Conservation (phyloP, 2,113 vertebrate species). For the Chlorodrepanis virens region DNA sequence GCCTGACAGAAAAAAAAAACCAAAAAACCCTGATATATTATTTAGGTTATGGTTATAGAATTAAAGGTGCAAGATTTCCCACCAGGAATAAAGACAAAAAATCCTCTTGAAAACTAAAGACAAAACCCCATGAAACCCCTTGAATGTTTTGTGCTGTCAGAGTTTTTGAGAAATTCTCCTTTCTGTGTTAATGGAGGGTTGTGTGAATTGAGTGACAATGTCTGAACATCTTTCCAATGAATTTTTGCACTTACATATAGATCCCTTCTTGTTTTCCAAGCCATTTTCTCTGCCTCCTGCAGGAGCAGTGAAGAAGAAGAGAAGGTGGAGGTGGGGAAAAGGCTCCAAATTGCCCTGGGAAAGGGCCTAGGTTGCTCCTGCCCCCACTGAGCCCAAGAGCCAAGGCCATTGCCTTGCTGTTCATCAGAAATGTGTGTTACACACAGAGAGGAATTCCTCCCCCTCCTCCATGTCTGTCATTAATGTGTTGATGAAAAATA, state of each 20-base stretch:
- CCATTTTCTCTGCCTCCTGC: accelerated
- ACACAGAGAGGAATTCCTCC: neutral
- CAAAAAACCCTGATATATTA: slow-evolving; percentile 40
- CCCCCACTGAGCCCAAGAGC: neutral
- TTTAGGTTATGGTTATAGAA: slow-evolving; percentile 66
- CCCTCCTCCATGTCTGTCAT: neutral
- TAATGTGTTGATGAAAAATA: neutral
- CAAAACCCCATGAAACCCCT: neutral
- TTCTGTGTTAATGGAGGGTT: neutral
- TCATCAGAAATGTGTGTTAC: neutral
- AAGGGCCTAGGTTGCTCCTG: neutral
- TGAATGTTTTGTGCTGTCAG: neutral
- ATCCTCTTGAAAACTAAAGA: neutral
- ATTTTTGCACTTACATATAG: neutral
- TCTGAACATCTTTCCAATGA: neutral
- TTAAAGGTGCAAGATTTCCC: slow-evolving; percentile 49
- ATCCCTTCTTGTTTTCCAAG: neutral
- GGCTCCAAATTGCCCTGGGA: neutral
- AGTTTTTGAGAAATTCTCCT: neutral
- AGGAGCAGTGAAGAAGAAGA: neutral
- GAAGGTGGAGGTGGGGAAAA: neutral
- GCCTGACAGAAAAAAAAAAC: slow-evolving; percentile 36
- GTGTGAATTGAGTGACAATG: neutral
- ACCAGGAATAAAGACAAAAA: neutral
- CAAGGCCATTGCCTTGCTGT: accelerated